Percentiles rank a stretch among this genome's conserved stretches.
These are phyloP conservation scores for Polyodon spathula DNA, from an alignment of 2,113 vertebrate species.

Conservation along the genomic window DNA sequence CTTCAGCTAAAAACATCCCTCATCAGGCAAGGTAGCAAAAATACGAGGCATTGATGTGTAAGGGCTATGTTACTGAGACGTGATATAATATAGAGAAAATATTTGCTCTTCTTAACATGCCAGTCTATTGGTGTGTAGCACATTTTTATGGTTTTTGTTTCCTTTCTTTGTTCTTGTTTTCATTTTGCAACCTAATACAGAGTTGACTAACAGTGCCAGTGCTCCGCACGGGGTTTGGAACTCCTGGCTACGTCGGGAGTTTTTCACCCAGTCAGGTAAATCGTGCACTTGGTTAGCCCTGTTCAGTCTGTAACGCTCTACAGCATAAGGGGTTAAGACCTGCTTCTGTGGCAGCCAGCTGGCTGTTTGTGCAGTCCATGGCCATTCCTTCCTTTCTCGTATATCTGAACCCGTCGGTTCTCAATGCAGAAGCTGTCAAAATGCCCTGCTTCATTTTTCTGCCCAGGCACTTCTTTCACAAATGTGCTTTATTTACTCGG, in stretches of 20 bases:
- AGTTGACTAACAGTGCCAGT: slow-evolving; percentile 48
- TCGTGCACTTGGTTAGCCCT: slow-evolving; percentile 14
- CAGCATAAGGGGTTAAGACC: slow-evolving; percentile 6
- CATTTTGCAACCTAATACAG: slow-evolving; percentile 32
- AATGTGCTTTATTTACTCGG: no score
- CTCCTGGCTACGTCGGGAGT: slow-evolving; percentile 77
- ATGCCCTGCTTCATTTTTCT: no score
- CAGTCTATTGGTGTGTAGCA: slow-evolving; percentile 12
- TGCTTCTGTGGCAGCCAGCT: slow-evolving; percentile 17
- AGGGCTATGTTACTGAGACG: no score
- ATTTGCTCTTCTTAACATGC: no score
- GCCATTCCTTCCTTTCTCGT: slow-evolving; percentile 25
- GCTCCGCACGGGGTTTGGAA: slow-evolving; percentile 70
- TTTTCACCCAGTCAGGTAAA: slow-evolving; percentile 90
- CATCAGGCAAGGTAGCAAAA: no score
- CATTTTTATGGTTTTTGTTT: slow-evolving; percentile 45
- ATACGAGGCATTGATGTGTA: no score
- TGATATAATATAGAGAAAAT: no score
- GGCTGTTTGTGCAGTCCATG: not conserved
- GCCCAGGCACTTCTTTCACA: no score
- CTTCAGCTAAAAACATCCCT: no score
- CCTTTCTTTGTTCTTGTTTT: slow-evolving; percentile 26
- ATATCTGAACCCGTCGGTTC: not conserved
- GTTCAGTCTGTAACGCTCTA: slow-evolving; percentile 18
- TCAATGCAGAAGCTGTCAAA: no score